A percentile compares a stretch with the other conserved stretches of the same genome.
These are phyloP conservation scores for Rhynchonycteris naso DNA, from an alignment of 2,797 vertebrate species.

Conservation along the genomic window DNA sequence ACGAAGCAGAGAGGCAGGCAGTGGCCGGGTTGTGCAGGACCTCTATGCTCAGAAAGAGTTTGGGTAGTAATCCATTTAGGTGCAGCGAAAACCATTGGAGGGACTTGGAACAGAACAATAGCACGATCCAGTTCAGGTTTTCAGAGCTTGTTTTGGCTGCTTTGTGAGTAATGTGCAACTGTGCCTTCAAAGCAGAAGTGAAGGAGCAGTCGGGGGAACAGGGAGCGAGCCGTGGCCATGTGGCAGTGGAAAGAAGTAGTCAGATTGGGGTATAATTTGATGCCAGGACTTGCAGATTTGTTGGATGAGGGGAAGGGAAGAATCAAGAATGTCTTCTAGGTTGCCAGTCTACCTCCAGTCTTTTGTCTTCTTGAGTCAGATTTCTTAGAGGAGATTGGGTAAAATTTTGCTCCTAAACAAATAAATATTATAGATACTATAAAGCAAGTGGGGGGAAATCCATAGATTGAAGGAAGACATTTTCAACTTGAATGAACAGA, in stretches of 20 bases:
- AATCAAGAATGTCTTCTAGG: neutral
- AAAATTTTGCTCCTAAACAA: conserved; percentile 7
- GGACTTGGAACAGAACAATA: neutral
- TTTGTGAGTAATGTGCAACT: neutral
- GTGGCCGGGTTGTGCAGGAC: neutral
- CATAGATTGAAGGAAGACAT: neutral
- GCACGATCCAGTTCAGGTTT: neutral
- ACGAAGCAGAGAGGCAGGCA: neutral
- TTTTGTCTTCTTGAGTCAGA: conserved; percentile 7
- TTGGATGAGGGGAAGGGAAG: neutral
- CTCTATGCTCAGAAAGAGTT: neutral
- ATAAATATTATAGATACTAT: neutral
- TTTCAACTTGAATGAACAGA: neutral
- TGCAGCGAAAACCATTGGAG: neutral
- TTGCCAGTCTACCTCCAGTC: neutral
- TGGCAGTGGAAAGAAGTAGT: neutral
- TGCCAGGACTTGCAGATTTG: neutral
- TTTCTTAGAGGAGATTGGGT: neutral
- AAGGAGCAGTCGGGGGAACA: neutral
- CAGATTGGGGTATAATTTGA: neutral
- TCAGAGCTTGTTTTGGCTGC: neutral
- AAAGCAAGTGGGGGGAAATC: neutral
- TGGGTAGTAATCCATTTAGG: neutral
- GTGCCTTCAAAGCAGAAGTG: neutral
- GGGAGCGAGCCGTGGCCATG: neutral